These are phyloP conservation scores for Pterocles gutturalis DNA, from an alignment of 2,113 vertebrate species.

Conservation along the genomic window DNA sequence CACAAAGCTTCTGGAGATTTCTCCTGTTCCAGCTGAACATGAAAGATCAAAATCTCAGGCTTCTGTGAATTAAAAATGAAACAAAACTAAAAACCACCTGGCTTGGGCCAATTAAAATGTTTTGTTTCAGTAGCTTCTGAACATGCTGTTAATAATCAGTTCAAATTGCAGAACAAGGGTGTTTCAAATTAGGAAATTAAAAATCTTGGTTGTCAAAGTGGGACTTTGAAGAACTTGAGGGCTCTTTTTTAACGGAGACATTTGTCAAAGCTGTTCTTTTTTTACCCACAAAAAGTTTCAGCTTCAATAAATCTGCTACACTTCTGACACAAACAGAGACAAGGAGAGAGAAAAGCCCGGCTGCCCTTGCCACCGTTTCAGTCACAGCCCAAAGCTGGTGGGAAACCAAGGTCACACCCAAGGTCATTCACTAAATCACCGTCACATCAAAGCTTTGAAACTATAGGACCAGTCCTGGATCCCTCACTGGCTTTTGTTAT, in stretches of 20 bases:
- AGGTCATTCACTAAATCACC: not conserved
- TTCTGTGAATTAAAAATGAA: not conserved
- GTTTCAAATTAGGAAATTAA: conserved; percentile 5
- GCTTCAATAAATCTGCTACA: not conserved
- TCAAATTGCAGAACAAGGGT: conserved; percentile 14
- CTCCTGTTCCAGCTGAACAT: not conserved
- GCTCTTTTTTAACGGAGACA: not conserved
- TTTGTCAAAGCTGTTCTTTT: conserved; percentile 32
- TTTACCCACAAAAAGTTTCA: not conserved
- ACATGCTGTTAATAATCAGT: conserved; percentile 23
- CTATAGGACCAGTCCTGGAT: not conserved
- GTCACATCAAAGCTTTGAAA: not conserved
- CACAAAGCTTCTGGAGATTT: not conserved
- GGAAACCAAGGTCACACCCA: not conserved
- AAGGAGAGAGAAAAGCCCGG: not conserved
- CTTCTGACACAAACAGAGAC: not conserved
- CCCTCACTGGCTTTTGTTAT: not conserved
- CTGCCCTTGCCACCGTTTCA: not conserved
- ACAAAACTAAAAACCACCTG: not conserved
- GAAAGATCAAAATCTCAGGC: not conserved
- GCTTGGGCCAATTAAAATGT: conserved; percentile 44
- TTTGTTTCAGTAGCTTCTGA: conserved; percentile 49
- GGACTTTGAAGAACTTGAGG: not conserved
- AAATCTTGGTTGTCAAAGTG: not conserved
- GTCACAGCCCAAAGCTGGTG: not conserved